Evolutionary conservation across 2,113 vertebrate species (phyloP), one percentile per base, ranked within the genome.

Genomic region (Tretioscincus oriximinensis): DNA sequence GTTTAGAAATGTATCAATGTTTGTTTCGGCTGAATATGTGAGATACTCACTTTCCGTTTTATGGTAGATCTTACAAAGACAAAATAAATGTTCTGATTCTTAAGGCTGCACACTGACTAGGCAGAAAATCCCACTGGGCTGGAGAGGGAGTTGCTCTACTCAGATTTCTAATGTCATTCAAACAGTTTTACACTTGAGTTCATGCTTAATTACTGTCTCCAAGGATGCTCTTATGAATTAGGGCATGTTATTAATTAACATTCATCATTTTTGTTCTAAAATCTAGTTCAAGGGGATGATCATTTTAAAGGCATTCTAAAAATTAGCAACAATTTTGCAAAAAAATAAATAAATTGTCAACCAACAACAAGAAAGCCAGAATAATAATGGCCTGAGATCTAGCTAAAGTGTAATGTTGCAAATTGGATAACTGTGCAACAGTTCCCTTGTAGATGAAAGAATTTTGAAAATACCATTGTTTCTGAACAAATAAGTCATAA

Each of bases 221-320:
- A 11, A 71, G 58, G 78, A 63, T 71, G 7, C 26, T 72, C 18
- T 64, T 78, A 45, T 72, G 69, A 61, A 80, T 72, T 80, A 61
- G 78, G 68, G 78, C 68, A 80, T 63, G 68, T 72, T 80, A 80
- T 80, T 80, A 80, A 80, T 80, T 80, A 80, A 80, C 68, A 72
- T 80, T 80, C 68, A 72, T 64, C 54, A 67, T 63, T 72, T 69
- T 28, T 47, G 26, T 80, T 41, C 67, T 64, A 47, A 76, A 84
- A 78, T 66, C 51, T 47, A 47, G 49, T 77, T 69, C 60, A 47
- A 49, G 58, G 58, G 18, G 49, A 71, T 51, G 11, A 68, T 73
- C 20, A 70, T 35, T 69, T 83, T 65, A 29, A 7, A 69, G 12
- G 24, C 24, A 47, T n/a, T 77, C 45, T 60, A 68, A 65, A 73